Conservation (phyloP, 1,140 invertebrate species). For the Chrysomallon squamiferum region DNA sequence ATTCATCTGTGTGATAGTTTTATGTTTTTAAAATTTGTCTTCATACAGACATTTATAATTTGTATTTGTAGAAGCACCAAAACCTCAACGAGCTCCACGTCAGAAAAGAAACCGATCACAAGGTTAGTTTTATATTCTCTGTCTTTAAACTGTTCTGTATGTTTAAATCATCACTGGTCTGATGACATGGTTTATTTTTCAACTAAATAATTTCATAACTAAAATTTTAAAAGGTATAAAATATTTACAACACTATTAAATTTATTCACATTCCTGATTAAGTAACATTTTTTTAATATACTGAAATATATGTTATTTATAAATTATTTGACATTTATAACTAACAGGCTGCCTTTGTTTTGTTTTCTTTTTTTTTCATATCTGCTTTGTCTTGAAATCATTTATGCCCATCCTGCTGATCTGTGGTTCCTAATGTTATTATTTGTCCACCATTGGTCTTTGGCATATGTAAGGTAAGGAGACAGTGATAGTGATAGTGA, state of each 20-base stretch:
- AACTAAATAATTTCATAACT: too few species aligned
- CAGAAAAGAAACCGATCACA: conserved; percentile 46
- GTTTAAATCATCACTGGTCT: background rate
- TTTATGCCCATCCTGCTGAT: too few species aligned
- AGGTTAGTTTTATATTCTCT: conserved; percentile 34
- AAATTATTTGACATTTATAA: too few species aligned
- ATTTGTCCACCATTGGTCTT: conserved; percentile 12
- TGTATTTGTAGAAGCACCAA: conserved; percentile 54
- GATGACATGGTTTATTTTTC: too few species aligned
- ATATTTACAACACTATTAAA: too few species aligned
- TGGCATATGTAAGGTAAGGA: conserved; percentile 61
- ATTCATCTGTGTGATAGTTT: too few species aligned
- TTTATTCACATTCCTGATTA: too few species aligned
- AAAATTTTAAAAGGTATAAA: too few species aligned
- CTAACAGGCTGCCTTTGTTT: conserved; percentile 44
- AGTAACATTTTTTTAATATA: too few species aligned
- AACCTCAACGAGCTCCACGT: conserved; percentile 55
- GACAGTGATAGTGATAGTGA: conserved; percentile 40
- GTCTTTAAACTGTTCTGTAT: background rate
- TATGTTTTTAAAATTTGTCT: too few species aligned
- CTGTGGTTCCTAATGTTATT: background rate
- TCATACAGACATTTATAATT: too few species aligned
- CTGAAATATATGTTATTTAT: too few species aligned
- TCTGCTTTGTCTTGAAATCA: background rate
- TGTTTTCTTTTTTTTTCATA: conserved; percentile 33